Conservation (phyloP, 2,113 vertebrate species). For the Donacobius atricapilla region DNA sequence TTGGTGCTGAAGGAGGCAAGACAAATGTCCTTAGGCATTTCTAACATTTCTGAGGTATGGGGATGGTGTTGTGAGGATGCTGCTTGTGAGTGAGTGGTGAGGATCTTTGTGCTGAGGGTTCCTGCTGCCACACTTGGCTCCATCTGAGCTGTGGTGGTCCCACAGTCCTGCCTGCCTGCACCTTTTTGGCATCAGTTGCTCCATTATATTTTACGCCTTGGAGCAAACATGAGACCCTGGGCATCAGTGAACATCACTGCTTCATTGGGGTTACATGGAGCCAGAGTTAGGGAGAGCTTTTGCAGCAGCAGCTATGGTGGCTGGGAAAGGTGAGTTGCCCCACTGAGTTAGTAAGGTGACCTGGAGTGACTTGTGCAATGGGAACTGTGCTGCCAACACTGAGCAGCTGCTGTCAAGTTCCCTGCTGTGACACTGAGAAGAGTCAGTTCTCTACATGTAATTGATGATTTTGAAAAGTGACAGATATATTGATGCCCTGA, state of each 20-base stretch:
- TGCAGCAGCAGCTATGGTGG: not conserved
- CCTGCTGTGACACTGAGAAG: not conserved
- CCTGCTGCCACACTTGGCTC: not conserved
- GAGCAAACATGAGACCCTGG: not conserved
- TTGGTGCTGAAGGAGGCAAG: not conserved
- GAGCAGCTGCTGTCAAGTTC: not conserved
- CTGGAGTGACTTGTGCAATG: not conserved
- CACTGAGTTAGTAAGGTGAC: not conserved
- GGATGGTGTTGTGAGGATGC: not conserved
- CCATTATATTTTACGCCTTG: not conserved
- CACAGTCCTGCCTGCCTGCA: not conserved
- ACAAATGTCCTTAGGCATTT: not conserved
- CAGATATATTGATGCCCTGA: slow-evolving; percentile 27
- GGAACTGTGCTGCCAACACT: not conserved
- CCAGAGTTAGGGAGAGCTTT: not conserved
- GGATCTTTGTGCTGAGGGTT: not conserved
- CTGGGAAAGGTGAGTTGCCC: not conserved
- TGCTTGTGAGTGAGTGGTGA: not conserved
- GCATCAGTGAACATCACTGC: not conserved
- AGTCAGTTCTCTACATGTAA: not conserved
- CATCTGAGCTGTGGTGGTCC: not conserved
- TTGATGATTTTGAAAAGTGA: slow-evolving; percentile 43
- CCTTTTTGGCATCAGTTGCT: not conserved
- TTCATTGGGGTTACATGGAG: not conserved
- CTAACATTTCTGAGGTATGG: not conserved